phyloP scores from a whole-genome alignment of 2,113 vertebrate genomes.

The Verasper variegatus region DNA sequence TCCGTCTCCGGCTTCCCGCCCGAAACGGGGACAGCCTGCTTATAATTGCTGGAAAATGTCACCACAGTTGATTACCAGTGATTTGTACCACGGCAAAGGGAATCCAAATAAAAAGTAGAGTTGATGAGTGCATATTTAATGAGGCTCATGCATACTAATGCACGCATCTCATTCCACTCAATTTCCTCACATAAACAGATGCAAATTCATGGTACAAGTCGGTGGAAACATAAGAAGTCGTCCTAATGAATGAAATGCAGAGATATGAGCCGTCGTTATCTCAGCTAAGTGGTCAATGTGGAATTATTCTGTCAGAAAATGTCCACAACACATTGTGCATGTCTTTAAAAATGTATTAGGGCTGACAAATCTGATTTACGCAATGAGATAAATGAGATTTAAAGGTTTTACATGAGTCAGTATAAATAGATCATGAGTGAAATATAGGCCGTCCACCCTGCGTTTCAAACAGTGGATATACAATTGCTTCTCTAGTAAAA shows the following conservation, averaged over 20 bases:
- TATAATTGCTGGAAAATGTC: conserved; percentile 82
- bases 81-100: conserved; percentile 77
- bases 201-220: conserved; percentile 64
- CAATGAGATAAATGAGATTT: not conserved
- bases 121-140: conserved; percentile 81
- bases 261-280: conserved; percentile 40
- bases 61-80: conserved; percentile 80
- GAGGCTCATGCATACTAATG: conserved; percentile 76
- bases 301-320: conserved; percentile 21
- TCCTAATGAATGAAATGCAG: conserved; percentile 46
- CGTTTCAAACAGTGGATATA: not conserved
- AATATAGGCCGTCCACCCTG: not conserved
- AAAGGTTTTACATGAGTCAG: not conserved
- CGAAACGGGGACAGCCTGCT: conserved; percentile 67
- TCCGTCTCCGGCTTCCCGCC: conserved; percentile 43
- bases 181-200: conserved; percentile 76
- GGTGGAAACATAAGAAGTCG: conserved; percentile 36
- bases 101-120: conserved; percentile 70
- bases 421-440: not conserved
- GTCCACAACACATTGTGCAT: not conserved
- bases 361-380: not conserved
- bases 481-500: not conserved
- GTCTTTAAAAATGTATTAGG: not conserved
- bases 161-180: conserved; percentile 56
- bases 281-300: conserved; percentile 33